A percentile compares a stretch with the other conserved stretches of the same genome.
Conservation (phyloP, 2,797 vertebrate genomes). For the Echeneis naucrates region DNA sequence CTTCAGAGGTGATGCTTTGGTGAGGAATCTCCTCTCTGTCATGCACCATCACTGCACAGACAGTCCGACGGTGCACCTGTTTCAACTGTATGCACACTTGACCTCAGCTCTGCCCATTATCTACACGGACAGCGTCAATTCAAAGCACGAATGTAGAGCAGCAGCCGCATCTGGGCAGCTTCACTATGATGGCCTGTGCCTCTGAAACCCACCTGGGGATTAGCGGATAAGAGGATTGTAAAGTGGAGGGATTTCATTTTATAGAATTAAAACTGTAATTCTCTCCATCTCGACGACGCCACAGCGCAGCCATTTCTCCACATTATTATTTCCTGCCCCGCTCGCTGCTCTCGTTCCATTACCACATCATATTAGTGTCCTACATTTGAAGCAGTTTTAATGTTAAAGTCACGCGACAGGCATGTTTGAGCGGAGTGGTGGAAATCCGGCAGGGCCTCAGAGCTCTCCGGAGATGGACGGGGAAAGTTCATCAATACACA, state of each 20-base stretch:
- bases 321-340: constrained; percentile 28
- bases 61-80: too few relatives aligned
- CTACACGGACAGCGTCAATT: constrained; percentile 18
- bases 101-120: constrained; percentile 17
- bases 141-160: constrained; percentile 40
- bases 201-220: constrained; percentile 82
- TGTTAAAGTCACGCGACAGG: constrained; percentile 30
- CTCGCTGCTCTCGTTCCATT: constrained; percentile 24
- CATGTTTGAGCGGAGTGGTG: background rate
- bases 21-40: background rate
- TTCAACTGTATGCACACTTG: background rate
- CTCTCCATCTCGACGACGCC: constrained; percentile 53
- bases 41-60: constrained; percentile 1
- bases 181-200: constrained; percentile 66
- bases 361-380: constrained; percentile 25
- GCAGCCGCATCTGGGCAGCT: constrained; percentile 56
- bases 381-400: constrained; percentile 31
- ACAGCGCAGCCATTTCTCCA: constrained; percentile 44
- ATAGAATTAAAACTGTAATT: constrained; percentile 82
- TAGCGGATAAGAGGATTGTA: constrained; percentile 80
- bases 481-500: background rate
- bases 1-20: background rate
- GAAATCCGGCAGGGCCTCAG: background rate
- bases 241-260: constrained; percentile 80
- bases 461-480: background rate